Base-by-base conservation (phyloP, 1,140 invertebrate genomes). In the Caenorhabditis remanei region DNA sequence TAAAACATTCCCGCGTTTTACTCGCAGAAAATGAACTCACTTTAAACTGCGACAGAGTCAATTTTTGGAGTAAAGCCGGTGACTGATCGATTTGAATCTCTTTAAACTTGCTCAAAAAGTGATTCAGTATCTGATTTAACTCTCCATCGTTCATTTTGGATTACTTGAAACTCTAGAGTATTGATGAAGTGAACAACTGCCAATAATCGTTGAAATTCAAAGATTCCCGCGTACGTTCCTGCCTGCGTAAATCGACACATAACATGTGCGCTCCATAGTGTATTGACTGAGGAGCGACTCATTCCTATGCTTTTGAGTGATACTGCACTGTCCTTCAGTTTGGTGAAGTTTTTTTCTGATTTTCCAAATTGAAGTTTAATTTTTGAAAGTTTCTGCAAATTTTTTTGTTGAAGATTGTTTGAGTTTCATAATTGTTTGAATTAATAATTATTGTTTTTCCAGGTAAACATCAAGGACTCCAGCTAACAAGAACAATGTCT, bases 381-480 rank as follows among this genome's bases (percentile, higher is more conserved):
- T 40, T 75, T 46, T 46, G 11, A 8, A 13, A n/a, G 7, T 63
- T 32, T 63, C 24, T 79, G 41, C 4, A 46, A 43, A 46, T 53
- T 3, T 46, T 50, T 11, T 46, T 84, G n/a, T n/a, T n/a, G n/a
- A n/a, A n/a, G n/a, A n/a, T n/a, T n/a, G n/a, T n/a, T n/a, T n/a
- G n/a, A n/a, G n/a, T n/a, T n/a, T n/a, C n/a, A n/a, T 3, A 32
- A 5, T 24, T 14, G 8, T 14, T 14, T 41, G 21, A 32, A 48
- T 84, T 65, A 0, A 1, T 32, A 32, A 32, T 32, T 32, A 1
- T 32, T n/a, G n/a, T 32, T 32, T 32, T 58, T 85, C 41, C 19
- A 65, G 67, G 85, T 85, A 85, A 53, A 21, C 85, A 85, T 85
- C 85, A 67, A 85, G 85, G 85, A 85, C 67, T 75, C 85, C 53